Percentiles rank a stretch among this genome's conserved stretches.
These are phyloP conservation scores for Eumaeus atala DNA, from an alignment of 1,140 invertebrate genomes.

Conservation along the genomic window DNA sequence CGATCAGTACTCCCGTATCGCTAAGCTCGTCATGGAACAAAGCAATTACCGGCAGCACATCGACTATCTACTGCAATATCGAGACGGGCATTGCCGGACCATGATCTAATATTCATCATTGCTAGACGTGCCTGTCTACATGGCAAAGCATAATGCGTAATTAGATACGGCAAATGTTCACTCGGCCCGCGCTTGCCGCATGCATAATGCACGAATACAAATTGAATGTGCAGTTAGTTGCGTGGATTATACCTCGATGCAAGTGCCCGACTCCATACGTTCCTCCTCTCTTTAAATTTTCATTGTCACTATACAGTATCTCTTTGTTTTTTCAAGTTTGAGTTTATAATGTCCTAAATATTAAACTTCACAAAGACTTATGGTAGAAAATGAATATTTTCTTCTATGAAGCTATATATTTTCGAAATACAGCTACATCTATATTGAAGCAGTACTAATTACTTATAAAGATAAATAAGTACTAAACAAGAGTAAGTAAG, in stretches of 20 bases:
- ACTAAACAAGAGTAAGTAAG: too few species aligned
- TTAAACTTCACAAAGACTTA: too few species aligned
- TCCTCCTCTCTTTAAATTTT: too few species aligned
- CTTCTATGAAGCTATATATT: too few species aligned
- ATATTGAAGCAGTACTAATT: too few species aligned
- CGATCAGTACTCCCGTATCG: neutral
- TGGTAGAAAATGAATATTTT: too few species aligned
- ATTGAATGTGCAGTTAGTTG: constrained; percentile 69
- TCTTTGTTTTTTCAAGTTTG: too few species aligned
- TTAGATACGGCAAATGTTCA: constrained; percentile 65
- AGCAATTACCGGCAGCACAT: constrained; percentile 48
- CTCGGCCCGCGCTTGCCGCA: constrained; percentile 40
- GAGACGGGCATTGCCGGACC: constrained; percentile 41
- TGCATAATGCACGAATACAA: constrained; percentile 68
- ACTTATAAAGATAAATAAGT: too few species aligned
- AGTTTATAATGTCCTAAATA: too few species aligned
- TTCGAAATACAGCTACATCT: too few species aligned
- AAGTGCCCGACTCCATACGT: too few species aligned
- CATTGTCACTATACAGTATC: too few species aligned
- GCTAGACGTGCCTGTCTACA: constrained; percentile 58
- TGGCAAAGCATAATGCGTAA: constrained; percentile 67
- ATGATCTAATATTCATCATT: constrained; percentile 69
- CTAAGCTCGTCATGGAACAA: constrained; percentile 27
- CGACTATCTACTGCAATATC: constrained; percentile 46
- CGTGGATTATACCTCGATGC: constrained; percentile 39